Conservation (phyloP, 2,113 vertebrate species). For the Bostrychus sinensis region DNA sequence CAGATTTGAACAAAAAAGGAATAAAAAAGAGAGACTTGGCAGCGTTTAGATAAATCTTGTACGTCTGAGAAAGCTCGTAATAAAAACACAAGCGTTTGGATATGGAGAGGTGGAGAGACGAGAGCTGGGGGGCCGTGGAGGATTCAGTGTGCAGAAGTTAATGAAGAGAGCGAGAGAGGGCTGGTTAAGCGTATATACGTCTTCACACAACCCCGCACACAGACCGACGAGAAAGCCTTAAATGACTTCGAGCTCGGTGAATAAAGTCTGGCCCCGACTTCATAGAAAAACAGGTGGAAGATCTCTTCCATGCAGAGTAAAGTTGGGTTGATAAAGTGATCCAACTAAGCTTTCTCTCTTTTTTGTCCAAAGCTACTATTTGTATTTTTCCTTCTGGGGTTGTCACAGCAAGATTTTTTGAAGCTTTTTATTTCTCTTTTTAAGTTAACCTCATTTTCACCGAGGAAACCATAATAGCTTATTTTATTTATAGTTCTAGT, state of each 20-base stretch:
- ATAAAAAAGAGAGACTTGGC: too few species aligned
- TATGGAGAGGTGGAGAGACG: slow-evolving; percentile 47
- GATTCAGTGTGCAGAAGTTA: slow-evolving; percentile 73
- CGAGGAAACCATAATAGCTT: too few species aligned
- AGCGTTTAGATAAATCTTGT: slow-evolving; percentile 74
- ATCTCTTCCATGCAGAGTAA: slow-evolving; percentile 36
- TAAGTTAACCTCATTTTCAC: too few species aligned
- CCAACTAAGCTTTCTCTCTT: too few species aligned
- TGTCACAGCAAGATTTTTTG: too few species aligned
- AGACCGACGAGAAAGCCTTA: slow-evolving; percentile 55
- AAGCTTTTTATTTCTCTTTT: too few species aligned
- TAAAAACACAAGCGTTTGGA: slow-evolving; percentile 63
- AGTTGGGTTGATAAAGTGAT: too few species aligned
- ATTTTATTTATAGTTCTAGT: too few species aligned
- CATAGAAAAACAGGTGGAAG: slow-evolving; percentile 45
- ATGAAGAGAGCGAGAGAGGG: slow-evolving; percentile 74
- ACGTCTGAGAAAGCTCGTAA: slow-evolving; percentile 71
- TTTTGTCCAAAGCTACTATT: slow-evolving; percentile 40
- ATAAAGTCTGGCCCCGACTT: slow-evolving; percentile 44
- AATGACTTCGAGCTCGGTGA: slow-evolving; percentile 64
- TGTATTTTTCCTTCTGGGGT: too few species aligned
- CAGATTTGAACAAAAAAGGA: slow-evolving; percentile 74
- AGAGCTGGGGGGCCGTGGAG: slow-evolving; percentile 68
- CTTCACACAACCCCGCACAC: slow-evolving; percentile 70
- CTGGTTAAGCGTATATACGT: slow-evolving; percentile 72